Base-by-base conservation (phyloP, 2,888 invertebrate genomes). In the Melieria omissa region DNA sequence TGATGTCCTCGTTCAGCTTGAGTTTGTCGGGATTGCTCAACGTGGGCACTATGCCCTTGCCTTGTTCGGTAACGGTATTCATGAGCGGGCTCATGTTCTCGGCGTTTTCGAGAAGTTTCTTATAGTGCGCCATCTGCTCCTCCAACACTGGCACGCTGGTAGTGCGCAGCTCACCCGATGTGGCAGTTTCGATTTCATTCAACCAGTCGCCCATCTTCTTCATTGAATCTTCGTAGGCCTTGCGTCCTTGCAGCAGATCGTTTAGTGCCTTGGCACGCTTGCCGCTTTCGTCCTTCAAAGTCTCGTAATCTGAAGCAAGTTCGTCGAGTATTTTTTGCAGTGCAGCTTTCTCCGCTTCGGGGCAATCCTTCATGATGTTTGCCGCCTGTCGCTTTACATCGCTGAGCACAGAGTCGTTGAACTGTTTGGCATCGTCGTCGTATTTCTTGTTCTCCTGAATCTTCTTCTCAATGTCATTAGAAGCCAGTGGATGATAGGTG, bases 151-250 rank as follows among this genome's bases (percentile, higher is more conserved):
- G 94, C 29, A 95, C 89, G 80, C 92, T 95, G 1, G 94, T 92
- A 29, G 93, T 91, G 58, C 95, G 90, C 4, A 96, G 88, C 81
- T 96, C 95, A 47, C 93, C 91, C 9, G 93, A 92, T 1, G 94
- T 93, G 4, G 94, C 93, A 0, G 95, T 93, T 86, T 97, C 96
- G 45, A 95, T 95, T 87, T 97, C 95, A 78, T 95, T 93, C 54
- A 97, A 88, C 97, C 97, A 98, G 79, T 93, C 92, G 76, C 93
- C 92, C 82, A 95, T 93, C 80, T 92, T 92, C 71, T 93, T 93
- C 63, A 95, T 89, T 73, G 94, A 93, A 58, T 90, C 90, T 86
- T 98, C 97, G 79, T 96, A 95, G 62, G 93, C 90, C 80, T 91
- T 93, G 73, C 97, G 90, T 12, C 93, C 92, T 84, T 93, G 92